A percentile compares a stretch with the other conserved stretches of the same genome.
Conservation (phyloP, 92 coral and sea anemone species). For the Heliopora coerulea region DNA sequence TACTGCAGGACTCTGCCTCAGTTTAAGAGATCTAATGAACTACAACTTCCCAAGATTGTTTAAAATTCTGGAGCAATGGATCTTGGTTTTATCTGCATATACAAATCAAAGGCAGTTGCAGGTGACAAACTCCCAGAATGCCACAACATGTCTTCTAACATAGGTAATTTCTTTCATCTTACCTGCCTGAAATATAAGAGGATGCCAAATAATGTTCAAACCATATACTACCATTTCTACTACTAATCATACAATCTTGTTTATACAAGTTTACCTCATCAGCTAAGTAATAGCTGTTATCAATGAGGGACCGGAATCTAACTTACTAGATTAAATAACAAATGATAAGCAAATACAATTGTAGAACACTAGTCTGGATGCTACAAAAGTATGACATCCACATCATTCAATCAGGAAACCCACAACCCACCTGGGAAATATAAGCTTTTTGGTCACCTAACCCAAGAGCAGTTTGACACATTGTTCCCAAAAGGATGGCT, state of each 20-base stretch:
- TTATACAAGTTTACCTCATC: too few relatives aligned
- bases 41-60: conserved; percentile 1
- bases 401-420: not conserved
- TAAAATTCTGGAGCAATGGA: conserved; percentile 35
- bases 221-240: conserved; percentile 22
- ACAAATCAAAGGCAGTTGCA: conserved; percentile 50
- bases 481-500: conserved; percentile 61
- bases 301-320: too few relatives aligned
- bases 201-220: conserved; percentile 48
- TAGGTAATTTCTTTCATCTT: conserved; percentile 51
- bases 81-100: conserved; percentile 45
- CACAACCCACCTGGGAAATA: conserved; percentile 32
- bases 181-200: conserved; percentile 50
- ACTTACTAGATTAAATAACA: too few relatives aligned
- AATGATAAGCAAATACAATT: too few relatives aligned
- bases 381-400: not conserved
- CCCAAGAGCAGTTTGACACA: conserved; percentile 30
- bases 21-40: conserved; percentile 31
- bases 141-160: conserved; percentile 33
- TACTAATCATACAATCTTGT: not conserved
- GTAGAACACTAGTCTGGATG: conserved; percentile 44
- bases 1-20: conserved; percentile 38
- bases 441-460: conserved; percentile 42
- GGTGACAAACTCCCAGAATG: conserved; percentile 57
- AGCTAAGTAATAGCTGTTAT: too few relatives aligned